phyloP scores from a whole-genome alignment of 2,113 vertebrate species.

The Megaptera novaeangliae region DNA sequence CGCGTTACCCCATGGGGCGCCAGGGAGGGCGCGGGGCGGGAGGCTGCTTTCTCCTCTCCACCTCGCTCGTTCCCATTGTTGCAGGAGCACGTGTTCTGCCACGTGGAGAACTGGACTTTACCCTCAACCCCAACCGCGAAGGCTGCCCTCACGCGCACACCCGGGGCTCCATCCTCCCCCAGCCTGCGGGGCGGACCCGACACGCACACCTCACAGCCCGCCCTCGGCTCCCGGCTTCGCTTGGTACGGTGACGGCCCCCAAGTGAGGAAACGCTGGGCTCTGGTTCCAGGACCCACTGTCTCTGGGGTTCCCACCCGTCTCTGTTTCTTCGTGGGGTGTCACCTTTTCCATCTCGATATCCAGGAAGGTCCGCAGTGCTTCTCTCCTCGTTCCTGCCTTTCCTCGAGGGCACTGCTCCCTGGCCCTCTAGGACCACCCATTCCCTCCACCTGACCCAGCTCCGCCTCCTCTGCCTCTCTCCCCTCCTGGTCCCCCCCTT shows the following conservation, averaged over 20 bases:
- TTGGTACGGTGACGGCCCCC: fast-evolving
- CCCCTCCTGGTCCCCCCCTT: fast-evolving
- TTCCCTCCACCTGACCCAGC: background rate
- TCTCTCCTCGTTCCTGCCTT: background rate
- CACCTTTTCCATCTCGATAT: no score
- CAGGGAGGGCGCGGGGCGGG: background rate
- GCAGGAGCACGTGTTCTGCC: background rate
- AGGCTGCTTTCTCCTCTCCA: no score
- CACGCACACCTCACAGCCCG: fast-evolving
- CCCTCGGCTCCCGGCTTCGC: background rate
- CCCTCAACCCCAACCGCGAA: background rate
- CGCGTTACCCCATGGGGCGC: no score
- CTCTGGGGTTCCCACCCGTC: background rate
- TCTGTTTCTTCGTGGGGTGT: background rate
- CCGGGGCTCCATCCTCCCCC: no score
- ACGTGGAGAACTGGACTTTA: no score
- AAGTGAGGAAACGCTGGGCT: background rate
- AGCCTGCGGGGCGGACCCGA: background rate
- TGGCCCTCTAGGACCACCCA: background rate
- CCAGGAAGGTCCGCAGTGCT: background rate
- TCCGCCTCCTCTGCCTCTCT: background rate
- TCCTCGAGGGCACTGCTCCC: no score
- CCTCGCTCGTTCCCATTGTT: no score
- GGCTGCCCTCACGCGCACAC: background rate
- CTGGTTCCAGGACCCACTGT: background rate